Base-by-base conservation (phyloP, 2,797 vertebrate genomes). In the Galago senegalensis region DNA sequence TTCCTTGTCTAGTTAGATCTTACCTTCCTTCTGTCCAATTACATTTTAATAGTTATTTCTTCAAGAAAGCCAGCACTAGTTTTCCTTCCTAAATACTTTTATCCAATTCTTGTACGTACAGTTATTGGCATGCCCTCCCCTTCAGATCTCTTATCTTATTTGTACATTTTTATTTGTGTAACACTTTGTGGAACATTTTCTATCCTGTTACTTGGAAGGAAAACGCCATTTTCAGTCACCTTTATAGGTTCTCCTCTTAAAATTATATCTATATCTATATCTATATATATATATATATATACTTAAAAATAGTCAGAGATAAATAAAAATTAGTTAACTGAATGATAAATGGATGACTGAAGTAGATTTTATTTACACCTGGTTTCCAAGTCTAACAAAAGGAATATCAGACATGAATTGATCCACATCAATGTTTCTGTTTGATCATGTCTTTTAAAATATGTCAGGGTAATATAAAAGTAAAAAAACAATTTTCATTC, bases 401-500 rank as follows among this genome's bases (percentile, higher is more conserved):
- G 89, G 40, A 67, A 63, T 60, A 58, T 56, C 12, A 84, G 37
- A 37, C 25, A 49, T 60, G 17, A 92, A 81, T 76, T 80, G 2
- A 81, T 14, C 13, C 17, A 53, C n/a, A 79, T 82, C 63, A n/a
- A 27, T 72, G 11, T 75, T 72, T 79, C 34, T 75, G 12, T 60
- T 80, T 67, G 31, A 85, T 58, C 2, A 67, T 67, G 5, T 67
- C 14, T 87, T 82, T 88, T 43, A 85, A 89, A 85, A 82, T 37
- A 5, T 83, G n/a, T 76, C 34, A 70, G 63, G 3, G 11, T 72
- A 85, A 49, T 84, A 0, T 49, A 85, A 85, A 72, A 69, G 63
- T 58, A 84, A 88, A 96, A 93, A 88, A 37, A 79, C 1, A 5
- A 56, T 31, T 94, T 90, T 95, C 7, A 93, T 2, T 56, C 77